Percentiles rank a stretch among this genome's conserved stretches.
Conservation (phyloP, 2,113 vertebrate species). For the Bungarus multicinctus region DNA sequence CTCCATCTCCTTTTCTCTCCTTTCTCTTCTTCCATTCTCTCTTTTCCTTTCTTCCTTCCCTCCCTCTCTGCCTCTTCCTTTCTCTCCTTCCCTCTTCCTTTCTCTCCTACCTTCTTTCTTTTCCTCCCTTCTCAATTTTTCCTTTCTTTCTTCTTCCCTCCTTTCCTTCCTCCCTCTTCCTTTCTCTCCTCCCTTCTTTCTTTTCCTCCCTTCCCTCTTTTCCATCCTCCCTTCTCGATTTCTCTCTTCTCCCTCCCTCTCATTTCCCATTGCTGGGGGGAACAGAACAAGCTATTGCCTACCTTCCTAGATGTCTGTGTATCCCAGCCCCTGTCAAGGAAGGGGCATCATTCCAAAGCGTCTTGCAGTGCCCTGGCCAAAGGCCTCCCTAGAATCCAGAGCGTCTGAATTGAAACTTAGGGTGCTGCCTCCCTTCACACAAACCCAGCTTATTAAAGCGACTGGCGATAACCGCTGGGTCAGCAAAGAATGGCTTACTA, state of each 20-base stretch:
- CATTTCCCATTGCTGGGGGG: not conserved
- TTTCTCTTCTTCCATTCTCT: not conserved
- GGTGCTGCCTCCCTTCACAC: not conserved
- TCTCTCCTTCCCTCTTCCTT: not conserved
- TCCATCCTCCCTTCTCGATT: not conserved
- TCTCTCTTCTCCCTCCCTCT: too few species aligned
- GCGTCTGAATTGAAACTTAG: not conserved
- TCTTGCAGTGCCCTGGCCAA: too few species aligned
- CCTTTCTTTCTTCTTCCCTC: not conserved
- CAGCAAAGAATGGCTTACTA: not conserved
- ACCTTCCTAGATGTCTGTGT: too few species aligned
- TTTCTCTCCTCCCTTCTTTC: not conserved
- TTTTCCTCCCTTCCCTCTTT: not conserved
- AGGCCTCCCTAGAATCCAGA: not conserved
- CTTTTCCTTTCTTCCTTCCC: not conserved
- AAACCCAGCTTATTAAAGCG: not conserved
- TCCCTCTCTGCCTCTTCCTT: fast-evolving
- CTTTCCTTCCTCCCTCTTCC: too few species aligned
- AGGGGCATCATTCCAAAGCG: not conserved
- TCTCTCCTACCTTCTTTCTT: not conserved
- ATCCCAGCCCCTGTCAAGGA: not conserved
- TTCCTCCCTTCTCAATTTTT: not conserved
- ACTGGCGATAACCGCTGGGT: not conserved
- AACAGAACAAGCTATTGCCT: not conserved
- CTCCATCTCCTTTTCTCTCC: not conserved